phyloP scores from a whole-genome alignment of 2,797 vertebrate genomes.

The Cottoperca gobio region DNA sequence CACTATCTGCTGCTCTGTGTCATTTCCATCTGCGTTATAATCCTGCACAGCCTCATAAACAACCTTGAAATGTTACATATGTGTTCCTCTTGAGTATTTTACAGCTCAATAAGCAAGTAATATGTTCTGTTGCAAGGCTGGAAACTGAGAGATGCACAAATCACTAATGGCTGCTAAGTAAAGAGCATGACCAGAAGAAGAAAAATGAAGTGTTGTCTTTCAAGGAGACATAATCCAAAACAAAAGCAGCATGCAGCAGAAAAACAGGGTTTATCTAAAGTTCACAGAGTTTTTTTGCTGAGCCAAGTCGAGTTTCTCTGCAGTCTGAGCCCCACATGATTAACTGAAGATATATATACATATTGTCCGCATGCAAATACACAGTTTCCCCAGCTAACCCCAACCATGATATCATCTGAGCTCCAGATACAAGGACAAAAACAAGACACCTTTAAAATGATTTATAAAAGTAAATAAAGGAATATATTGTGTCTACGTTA shows the following conservation, averaged over 20 bases:
- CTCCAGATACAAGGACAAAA: neutral
- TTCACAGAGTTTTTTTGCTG: neutral
- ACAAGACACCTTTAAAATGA: neutral
- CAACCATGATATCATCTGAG: neutral
- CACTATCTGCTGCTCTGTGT: neutral
- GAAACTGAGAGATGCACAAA: neutral
- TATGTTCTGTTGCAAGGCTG: neutral
- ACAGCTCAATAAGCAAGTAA: neutral
- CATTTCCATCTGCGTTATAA: neutral
- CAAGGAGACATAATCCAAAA: constrained; percentile 15
- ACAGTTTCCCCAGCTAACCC: neutral
- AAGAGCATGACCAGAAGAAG: neutral
- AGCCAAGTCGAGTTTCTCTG: neutral
- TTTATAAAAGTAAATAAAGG: no score
- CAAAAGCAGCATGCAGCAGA: neutral
- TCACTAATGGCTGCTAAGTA: neutral
- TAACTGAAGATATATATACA: neutral
- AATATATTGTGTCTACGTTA: no score
- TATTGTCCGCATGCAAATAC: neutral
- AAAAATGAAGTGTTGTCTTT: constrained; percentile 1
- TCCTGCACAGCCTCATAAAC: neutral
- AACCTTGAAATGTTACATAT: neutral
- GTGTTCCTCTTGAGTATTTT: neutral
- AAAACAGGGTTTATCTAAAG: neutral
- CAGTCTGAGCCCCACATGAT: neutral